Base-by-base conservation (phyloP, 2,113 vertebrate species). In the Pao palembangensis region DNA sequence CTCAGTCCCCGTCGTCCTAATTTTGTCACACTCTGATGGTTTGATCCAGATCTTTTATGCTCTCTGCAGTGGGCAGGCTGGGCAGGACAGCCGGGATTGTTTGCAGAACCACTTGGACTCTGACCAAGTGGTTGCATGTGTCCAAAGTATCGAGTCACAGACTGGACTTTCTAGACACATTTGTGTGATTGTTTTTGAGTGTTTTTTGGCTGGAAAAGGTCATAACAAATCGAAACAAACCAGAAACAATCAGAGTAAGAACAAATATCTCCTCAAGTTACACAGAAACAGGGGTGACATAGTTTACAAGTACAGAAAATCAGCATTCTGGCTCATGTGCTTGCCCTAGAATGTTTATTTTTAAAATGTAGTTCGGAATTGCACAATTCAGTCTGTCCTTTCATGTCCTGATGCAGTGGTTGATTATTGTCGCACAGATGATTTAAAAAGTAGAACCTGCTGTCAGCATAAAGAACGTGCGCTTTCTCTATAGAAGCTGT, bases 1-100 rank as follows among this genome's bases (percentile, higher is more conserved):
- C 71, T 72, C 50, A 79, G 70, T 75, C 58, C 69, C 64, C 66
- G 61, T 75, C 56, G 56, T 69, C 48, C 48, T 56, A 34, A 55
- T 54, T 38, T 59, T 15, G 43, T 25, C 63, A 55, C 18, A 23
- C 55, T 55, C 63, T 47, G 41, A 70, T 38, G 25, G 21, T 52
- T 57, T 73, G 13, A 51, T 58, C 61, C 55, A 51, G 52, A 54
- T 64, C 53, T 34, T 43, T 11, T 34, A 21, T 56, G 55, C 28
- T 48, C 50, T 3, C 1, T 25, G 53, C 51, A 38, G 12, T 60
- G 64, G 49, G 28, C 58, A 51, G 21, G n/a, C 19, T 54, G 34
- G 25, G 13, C 21, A 25, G 3, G 6, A 34, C 7, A 14, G 48
- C 17, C 60, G 25, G 56, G 21, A 57, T 38, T 47, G 28, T 60